Percentiles rank a stretch among this genome's conserved stretches.
Conservation (phyloP, 2,113 vertebrate species). For the Cynoglossus semilaevis region DNA sequence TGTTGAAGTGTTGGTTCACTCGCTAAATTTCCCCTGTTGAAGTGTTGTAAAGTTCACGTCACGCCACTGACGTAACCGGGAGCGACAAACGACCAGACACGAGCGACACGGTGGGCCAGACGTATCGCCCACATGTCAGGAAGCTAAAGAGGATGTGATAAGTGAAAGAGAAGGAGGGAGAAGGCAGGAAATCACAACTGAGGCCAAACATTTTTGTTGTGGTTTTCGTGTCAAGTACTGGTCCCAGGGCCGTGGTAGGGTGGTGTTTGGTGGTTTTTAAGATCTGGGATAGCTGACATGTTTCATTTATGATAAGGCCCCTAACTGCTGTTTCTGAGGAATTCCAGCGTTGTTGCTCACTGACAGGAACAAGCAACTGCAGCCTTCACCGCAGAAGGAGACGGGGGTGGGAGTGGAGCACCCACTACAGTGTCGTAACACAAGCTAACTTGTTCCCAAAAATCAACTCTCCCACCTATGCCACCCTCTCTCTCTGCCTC, state of each 20-base stretch:
- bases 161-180: conserved; percentile 25
- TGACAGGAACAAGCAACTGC: conserved; percentile 33
- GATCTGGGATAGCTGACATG: conserved; percentile 58
- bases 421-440: conserved; percentile 10
- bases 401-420: neutral
- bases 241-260: conserved; percentile 35
- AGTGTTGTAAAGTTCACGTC: conserved; percentile 8
- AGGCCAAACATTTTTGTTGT: conserved; percentile 44
- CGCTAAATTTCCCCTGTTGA: conserved; percentile 5
- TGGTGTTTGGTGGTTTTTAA: conserved; percentile 53
- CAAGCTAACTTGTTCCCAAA: conserved; percentile 29
- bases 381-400: conserved; percentile 13
- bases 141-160: conserved; percentile 54
- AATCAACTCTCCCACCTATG: conserved; percentile 37
- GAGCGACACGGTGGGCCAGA: conserved; percentile 31
- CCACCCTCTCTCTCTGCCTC: conserved; percentile 24
- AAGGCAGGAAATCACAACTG: conserved; percentile 58
- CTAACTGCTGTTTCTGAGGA: conserved; percentile 46
- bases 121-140: conserved; percentile 40
- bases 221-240: conserved; percentile 48
- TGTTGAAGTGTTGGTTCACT: conserved; percentile 15
- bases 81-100: conserved; percentile 17
- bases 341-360: conserved; percentile 46
- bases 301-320: conserved; percentile 58
- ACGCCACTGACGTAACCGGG: conserved; percentile 33